Conservation (phyloP, 2,797 vertebrate species). For the Denticeps clupeoides region DNA sequence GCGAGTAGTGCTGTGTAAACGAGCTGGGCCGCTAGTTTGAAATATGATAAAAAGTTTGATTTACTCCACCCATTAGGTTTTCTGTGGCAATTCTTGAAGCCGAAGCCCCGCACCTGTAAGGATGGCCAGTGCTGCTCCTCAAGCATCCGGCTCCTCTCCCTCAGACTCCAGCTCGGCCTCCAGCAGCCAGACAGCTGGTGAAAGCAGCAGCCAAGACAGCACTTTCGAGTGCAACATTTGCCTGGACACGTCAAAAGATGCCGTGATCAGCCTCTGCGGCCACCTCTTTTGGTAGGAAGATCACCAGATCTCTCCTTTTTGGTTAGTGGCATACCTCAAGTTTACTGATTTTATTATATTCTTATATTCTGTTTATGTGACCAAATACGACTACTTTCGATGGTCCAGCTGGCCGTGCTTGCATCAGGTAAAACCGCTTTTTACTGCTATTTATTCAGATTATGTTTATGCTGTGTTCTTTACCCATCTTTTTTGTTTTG, state of each 20-base stretch:
- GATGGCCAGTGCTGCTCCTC: slow-evolving; percentile 57
- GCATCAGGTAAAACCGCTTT: slow-evolving; percentile 75
- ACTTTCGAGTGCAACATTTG: slow-evolving; percentile 98
- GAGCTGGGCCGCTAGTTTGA: no score
- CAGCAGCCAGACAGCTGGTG: slow-evolving; percentile 65
- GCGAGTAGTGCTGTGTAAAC: no score
- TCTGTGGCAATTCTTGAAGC: neutral
- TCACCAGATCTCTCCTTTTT: neutral
- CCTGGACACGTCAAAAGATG: slow-evolving; percentile 94
- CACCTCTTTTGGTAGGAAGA: slow-evolving; percentile 88
- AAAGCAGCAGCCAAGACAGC: slow-evolving; percentile 76
- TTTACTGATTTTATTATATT: no score
- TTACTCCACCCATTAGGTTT: no score
- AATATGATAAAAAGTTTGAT: no score
- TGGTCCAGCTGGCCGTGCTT: slow-evolving; percentile 89
- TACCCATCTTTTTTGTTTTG: neutral
- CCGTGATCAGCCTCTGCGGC: slow-evolving; percentile 94
- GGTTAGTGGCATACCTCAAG: no score
- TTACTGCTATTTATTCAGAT: slow-evolving; percentile 35
- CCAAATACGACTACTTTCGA: no score
- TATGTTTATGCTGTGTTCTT: neutral
- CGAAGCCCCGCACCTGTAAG: neutral
- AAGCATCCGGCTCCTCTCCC: slow-evolving; percentile 42
- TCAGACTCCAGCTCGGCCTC: slow-evolving; percentile 58
- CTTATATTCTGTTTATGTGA: no score